Base-by-base conservation (phyloP, 2,888 invertebrate species). In the Cheilosia grossa region DNA sequence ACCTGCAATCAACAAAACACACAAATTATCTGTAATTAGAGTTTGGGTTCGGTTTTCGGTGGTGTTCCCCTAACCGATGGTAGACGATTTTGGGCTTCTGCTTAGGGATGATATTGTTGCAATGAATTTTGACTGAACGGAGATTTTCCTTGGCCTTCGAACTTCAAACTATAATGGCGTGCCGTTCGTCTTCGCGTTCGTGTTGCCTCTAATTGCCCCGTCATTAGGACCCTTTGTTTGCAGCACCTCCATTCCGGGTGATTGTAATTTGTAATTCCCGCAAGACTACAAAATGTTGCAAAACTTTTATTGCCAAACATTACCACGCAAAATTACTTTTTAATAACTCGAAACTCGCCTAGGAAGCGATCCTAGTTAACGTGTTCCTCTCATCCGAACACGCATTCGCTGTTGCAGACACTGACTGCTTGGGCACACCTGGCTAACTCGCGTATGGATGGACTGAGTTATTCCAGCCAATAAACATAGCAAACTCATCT, bases 401-500 rank as follows among this genome's bases (percentile, higher is more conserved):
- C 78, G 82, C 82, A 82, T 56, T 67, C 42, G 49, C 59, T 47
- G 19, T 59, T 13, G 64, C 24, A 24, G 24, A 24, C 24, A 24
- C 24, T 24, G 24, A 0, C 64, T 33, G 7, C 19, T 9, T 30
- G 27, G 27, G 47, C 54, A 47, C 77, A 82, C 66, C 82, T 78
- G 63, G 73, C 54, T 53, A 56, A 40, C 30, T 49, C 30, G 19
- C 42, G 9, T 24, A 51, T 33, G 44, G 61, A 74, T 63, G 54
- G 51, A n/a, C 40, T 82, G 82, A 82, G 77, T 82, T 66, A 82
- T 82, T 72, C 67, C 47, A 74, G 44, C 79, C 83, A 74, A 74
- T 83, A 79, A 83, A 79, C 69, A 74, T 79, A 64, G 59, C 47
- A 70, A 83, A 64, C 53, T 79, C 79, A 79, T 83, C 69, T 83